Evolutionary conservation across 2,888 invertebrate genomes (phyloP), one percentile per base, ranked within the genome.

Genomic region (Panorpa germanica): DNA sequence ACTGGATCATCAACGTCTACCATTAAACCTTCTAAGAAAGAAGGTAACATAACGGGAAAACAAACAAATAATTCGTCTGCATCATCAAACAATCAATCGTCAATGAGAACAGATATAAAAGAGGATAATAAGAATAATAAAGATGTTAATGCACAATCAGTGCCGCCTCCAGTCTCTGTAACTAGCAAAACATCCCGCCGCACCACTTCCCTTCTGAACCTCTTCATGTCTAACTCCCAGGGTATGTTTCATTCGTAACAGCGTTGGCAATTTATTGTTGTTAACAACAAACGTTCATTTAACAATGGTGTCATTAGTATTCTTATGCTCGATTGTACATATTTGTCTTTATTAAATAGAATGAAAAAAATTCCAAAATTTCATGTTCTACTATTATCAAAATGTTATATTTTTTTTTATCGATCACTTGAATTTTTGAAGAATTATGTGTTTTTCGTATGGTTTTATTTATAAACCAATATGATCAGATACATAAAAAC

Each of bases 211-310:
- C 75, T 88, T 57, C 71, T 88, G 59, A 86, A 88, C 70, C 72
- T 88, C 64, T 88, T 88, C 69, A 83, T 85, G 66, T 82, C 85
- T 61, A 85, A 82, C 65, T 83, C 85, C 64, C 85, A 83, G 73
- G 85, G 82, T 70, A 85, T 65, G 61, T 60, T 18, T 14, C 24
- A 15, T 25, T 8, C 24, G 17, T 11, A 30, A 28, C 11, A 19
- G 18, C 13, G 7, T 19, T 19, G 20, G 9, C 20, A 7, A 8
- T 19, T 19, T 19, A 8, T 19, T 7, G 7, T 19, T 19, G 20
- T 19, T 19, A 9, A 19, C n/a, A 19, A 19, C 7, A 19, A 19
- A 9, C n/a, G 7, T 19, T 8, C 11, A 23, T 23, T 33, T 15
- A 23, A 23, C 30, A 17, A 15, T 17, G 15, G 19, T 25, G 10